These are phyloP conservation scores for Xenentodon cancila DNA, from an alignment of 2,797 vertebrate genomes.

Conservation along the genomic window DNA sequence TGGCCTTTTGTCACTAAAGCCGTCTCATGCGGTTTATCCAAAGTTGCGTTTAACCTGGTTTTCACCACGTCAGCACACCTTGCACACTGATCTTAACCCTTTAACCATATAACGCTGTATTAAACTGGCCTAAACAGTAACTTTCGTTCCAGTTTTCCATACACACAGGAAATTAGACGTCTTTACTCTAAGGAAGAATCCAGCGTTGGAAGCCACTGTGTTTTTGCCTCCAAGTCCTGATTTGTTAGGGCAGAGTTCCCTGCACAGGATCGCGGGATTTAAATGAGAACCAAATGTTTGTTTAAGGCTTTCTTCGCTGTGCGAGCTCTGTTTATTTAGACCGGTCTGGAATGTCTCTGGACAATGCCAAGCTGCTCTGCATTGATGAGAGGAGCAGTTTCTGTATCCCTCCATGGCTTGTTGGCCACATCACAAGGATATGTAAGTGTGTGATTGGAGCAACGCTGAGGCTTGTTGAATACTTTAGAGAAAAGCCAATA, in stretches of 20 bases:
- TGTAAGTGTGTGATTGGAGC: conserved; percentile 63
- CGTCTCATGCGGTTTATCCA: no score
- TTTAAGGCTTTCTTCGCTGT: conserved; percentile 73
- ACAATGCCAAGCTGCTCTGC: conserved; percentile 67
- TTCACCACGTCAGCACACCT: not conserved
- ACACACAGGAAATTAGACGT: conserved; percentile 12
- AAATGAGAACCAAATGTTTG: conserved; percentile 85
- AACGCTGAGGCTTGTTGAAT: conserved; percentile 16
- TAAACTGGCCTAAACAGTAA: conserved; percentile 4
- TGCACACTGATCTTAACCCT: not conserved
- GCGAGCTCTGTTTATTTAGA: conserved; percentile 78
- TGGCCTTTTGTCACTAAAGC: no score
- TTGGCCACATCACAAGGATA: conserved; percentile 43
- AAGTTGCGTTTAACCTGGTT: no score
- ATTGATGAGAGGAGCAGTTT: conserved; percentile 54
- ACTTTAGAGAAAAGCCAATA: conserved; percentile 21
- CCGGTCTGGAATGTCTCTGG: conserved; percentile 75
- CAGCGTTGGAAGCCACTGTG: conserved; percentile 18
- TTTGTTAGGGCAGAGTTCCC: conserved; percentile 46
- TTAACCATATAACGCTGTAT: not conserved
- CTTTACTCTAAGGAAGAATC: conserved; percentile 6
- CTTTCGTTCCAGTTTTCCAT: conserved; percentile 23
- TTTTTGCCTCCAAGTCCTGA: conserved; percentile 36
- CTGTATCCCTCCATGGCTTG: conserved; percentile 36
- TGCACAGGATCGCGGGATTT: conserved; percentile 51